phyloP scores from a whole-genome alignment of 2,888 invertebrate genomes.

The Venusia cambrica region DNA sequence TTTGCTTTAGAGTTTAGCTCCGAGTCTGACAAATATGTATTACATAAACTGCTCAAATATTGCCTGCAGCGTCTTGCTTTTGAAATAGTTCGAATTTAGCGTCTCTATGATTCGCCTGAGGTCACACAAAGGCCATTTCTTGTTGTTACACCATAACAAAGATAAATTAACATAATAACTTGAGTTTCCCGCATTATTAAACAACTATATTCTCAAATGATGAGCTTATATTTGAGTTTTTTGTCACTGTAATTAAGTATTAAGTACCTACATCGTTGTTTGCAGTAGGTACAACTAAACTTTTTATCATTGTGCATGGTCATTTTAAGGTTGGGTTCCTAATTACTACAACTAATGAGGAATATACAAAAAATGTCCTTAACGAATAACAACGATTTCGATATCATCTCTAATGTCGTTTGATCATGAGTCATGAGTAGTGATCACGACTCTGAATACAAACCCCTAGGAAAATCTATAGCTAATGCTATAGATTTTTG shows the following conservation, averaged over 20 bases:
- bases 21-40: slow-evolving; percentile 26
- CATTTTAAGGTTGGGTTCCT: slow-evolving; percentile 1
- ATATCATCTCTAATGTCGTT: slow-evolving; percentile 17
- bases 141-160: slow-evolving; percentile 15
- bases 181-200: slow-evolving; percentile 6
- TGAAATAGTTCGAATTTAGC: slow-evolving; percentile 13
- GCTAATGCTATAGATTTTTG: too few species aligned
- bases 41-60: slow-evolving; percentile 21
- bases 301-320: slow-evolving; percentile 1
- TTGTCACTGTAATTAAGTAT: too few species aligned
- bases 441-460: slow-evolving; percentile 11
- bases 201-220: slow-evolving; percentile 2
- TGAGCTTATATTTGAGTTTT: too few species aligned
- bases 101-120: slow-evolving; percentile 16
- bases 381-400: slow-evolving; percentile 16
- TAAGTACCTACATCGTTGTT: too few species aligned
- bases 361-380: slow-evolving; percentile 10
- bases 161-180: slow-evolving; percentile 15
- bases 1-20: slow-evolving; percentile 7
- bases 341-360: slow-evolving; percentile 5
- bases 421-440: background rate
- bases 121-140: slow-evolving; percentile 21
- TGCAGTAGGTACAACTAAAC: background rate
- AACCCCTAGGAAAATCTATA: too few species aligned
- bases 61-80: slow-evolving; percentile 15